Base-by-base conservation (phyloP, 2,888 invertebrate species). In the Antheraea yamamai region DNA sequence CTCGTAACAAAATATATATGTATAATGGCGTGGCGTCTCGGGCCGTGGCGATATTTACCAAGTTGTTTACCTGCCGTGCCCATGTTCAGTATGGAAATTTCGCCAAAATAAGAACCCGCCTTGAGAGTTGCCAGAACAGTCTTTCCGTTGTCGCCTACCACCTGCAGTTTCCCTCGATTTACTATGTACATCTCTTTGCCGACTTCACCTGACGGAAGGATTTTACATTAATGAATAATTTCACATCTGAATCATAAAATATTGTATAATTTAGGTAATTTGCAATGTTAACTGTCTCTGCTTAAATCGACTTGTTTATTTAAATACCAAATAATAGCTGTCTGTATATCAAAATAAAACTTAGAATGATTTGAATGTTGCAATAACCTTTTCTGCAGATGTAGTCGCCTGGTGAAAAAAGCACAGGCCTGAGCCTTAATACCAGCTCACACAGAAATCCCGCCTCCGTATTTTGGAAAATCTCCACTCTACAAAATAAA, bases 101-200 rank as follows among this genome's bases (percentile, higher is more conserved):
- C 99, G 89, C 99, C 99, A 96, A 99, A 99, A 96, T 99, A 99
- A 94, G 99, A 99, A 94, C 99, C 99, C 87, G 99, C 99, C 95
- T 98, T 98, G 89, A 99, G 96, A 82, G 99, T 99, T 87, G 99
- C 99, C 93, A 99, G 96, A 82, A 99, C 99, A 75, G 98, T 98
- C 95, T 98, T 97, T 83, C 98, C 98, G 94, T 98, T 98, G 95
- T 99, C 98, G 79, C 97, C 98, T 83, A 98, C 99, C 92, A 98
- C 99, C 96, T 97, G 98, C 87, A 99, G 96, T 84, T 98, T 96
- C 80, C 99, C 99, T 85, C 99, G 96, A 95, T 99, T 99, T 84
- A 99, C 99, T 95, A 99, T 99, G 96, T 99, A 99, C 99, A 99
- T 99, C 95, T 99, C 99, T 94, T 99, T 99, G 82, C 99, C 99